Percentiles rank a stretch among this genome's conserved stretches.
These are phyloP conservation scores for Isichthys henryi DNA, from an alignment of 2,113 vertebrate species.

Conservation along the genomic window DNA sequence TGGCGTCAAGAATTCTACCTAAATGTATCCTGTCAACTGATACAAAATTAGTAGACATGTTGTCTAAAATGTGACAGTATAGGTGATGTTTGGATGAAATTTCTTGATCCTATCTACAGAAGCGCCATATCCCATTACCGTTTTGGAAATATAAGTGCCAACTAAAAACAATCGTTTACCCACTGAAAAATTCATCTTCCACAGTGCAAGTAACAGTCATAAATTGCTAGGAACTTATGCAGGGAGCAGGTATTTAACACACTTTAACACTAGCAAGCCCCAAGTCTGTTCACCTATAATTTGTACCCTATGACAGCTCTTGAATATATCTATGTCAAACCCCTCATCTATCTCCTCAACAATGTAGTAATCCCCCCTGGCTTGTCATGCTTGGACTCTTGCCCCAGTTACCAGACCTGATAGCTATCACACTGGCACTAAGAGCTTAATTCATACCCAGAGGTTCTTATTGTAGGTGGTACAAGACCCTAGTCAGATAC, in stretches of 20 bases:
- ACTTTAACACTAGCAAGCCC: neutral
- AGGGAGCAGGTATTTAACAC: neutral
- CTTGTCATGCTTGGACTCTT: constrained; percentile 21
- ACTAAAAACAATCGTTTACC: neutral
- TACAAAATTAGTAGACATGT: neutral
- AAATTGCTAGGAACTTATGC: neutral
- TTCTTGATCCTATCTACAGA: neutral
- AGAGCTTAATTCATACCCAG: constrained; percentile 15
- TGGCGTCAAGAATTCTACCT: neutral
- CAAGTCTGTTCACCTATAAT: neutral
- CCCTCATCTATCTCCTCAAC: constrained; percentile 11
- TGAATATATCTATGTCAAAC: neutral
- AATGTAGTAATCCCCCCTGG: constrained; percentile 12
- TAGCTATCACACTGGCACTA: constrained; percentile 5
- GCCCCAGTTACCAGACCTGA: constrained; percentile 15
- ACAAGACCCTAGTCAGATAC: neutral
- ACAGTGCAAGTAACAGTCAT: neutral
- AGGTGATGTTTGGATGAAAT: neutral
- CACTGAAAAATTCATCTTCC: neutral
- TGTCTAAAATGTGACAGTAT: neutral
- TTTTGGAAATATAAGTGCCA: neutral
- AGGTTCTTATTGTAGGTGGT: neutral
- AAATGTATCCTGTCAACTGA: neutral
- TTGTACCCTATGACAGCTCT: neutral
- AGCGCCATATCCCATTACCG: neutral